Evolutionary conservation across 2,888 invertebrate species (phyloP).

Genomic region (Isoperla grammatica): DNA sequence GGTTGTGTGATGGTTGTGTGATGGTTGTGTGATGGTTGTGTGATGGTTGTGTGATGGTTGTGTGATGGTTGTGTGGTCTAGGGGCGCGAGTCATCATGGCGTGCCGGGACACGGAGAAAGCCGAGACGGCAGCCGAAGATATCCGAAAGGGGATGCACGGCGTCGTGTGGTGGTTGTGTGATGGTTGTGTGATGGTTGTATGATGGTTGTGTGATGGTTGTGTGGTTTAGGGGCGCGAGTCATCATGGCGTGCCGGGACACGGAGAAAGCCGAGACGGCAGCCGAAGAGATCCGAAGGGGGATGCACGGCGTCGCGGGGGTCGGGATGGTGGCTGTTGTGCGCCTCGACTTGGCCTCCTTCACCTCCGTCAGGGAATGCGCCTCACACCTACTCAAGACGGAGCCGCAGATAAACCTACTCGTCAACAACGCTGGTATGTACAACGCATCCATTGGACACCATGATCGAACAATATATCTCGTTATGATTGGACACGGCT

Average conservation of each 20-base stretch:
- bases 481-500: no score
- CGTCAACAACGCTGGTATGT: conserved; percentile 31
- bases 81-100: conserved; percentile 49
- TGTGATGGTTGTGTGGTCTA: no score
- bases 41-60: no score
- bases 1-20: no score
- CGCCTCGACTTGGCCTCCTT: conserved; percentile 45
- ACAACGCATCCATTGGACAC: neutral
- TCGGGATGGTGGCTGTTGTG: conserved; percentile 44
- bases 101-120: conserved; percentile 50
- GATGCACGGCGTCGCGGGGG: conserved; percentile 4
- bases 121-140: conserved; percentile 49
- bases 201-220: no score
- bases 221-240: no score
- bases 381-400: conserved; percentile 38
- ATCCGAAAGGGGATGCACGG: conserved; percentile 44
- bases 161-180: no score
- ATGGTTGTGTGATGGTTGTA: no score
- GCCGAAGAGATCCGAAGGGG: conserved; percentile 39
- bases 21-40: no score
- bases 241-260: conserved; percentile 47
- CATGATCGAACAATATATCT: no score
- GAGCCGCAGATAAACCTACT: conserved; percentile 35
- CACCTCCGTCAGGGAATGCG: conserved; percentile 43
- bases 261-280: conserved; percentile 42